These are phyloP conservation scores for Neoseiulus cucumeris DNA, from an alignment of 1,140 invertebrate genomes.

Conservation along the genomic window DNA sequence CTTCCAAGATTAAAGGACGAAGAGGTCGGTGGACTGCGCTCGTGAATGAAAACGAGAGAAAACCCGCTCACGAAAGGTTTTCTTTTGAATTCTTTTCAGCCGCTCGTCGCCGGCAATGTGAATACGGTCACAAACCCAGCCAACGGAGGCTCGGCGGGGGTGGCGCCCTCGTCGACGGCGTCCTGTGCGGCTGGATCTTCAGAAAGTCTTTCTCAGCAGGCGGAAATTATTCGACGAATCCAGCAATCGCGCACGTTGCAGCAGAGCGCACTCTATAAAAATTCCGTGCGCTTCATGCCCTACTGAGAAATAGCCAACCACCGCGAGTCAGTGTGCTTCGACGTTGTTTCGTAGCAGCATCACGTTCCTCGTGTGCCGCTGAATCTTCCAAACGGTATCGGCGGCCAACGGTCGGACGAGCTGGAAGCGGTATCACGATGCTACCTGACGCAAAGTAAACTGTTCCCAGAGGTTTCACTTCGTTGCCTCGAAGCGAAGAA, in stretches of 20 bases:
- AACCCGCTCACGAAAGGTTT: too few relatives aligned
- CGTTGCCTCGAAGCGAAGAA: too few relatives aligned
- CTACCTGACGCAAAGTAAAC: too few relatives aligned
- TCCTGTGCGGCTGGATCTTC: neutral
- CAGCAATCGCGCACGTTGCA: neutral
- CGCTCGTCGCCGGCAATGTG: neutral
- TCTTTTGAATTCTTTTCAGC: neutral
- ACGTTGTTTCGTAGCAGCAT: too few relatives aligned
- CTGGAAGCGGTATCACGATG: too few relatives aligned
- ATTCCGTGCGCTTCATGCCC: neutral
- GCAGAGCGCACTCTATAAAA: conserved; percentile 5
- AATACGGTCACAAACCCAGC: too few relatives aligned
- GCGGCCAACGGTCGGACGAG: too few relatives aligned
- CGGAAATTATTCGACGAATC: neutral
- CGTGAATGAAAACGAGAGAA: neutral
- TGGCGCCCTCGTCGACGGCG: neutral
- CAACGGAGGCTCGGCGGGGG: neutral
- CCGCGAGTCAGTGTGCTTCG: too few relatives aligned
- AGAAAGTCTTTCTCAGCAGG: neutral
- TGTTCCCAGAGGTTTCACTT: too few relatives aligned
- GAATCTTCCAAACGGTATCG: too few relatives aligned
- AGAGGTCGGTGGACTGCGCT: neutral
- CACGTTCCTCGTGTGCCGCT: too few relatives aligned
- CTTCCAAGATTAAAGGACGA: neutral
- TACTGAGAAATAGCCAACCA: neutral